phyloP scores from a whole-genome alignment of 2,888 invertebrate genomes.

The Ormyrus rosae region DNA sequence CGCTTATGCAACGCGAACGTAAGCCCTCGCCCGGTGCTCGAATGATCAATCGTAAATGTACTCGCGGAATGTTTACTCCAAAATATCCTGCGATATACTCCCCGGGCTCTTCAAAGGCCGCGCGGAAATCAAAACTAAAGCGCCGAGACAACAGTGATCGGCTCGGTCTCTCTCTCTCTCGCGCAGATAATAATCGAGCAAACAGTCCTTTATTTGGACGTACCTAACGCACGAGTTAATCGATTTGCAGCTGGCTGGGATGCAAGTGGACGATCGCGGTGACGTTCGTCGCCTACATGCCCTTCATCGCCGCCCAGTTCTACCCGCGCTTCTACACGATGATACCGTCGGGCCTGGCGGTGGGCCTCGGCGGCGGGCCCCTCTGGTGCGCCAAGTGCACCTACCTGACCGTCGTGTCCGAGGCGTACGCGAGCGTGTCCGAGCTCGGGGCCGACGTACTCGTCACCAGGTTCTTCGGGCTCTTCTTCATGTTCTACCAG shows the following conservation, averaged over 20 bases:
- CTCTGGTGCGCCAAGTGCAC: slow-evolving; percentile 98
- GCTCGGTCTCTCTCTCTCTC: no score
- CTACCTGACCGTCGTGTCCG: slow-evolving; percentile 89
- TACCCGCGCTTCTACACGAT: slow-evolving; percentile 90
- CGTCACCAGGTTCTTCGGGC: slow-evolving; percentile 93
- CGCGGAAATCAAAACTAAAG: no score
- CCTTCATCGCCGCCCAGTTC: slow-evolving; percentile 94
- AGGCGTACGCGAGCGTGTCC: slow-evolving; percentile 86
- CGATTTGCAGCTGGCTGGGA: slow-evolving; percentile 84
- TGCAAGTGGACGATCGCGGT: slow-evolving; percentile 93
- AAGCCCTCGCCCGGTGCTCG: no score
- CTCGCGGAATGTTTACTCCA: no score
- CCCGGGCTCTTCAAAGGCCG: no score
- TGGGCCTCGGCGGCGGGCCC: slow-evolving; percentile 93
- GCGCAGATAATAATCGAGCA: no score
- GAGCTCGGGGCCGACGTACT: slow-evolving; percentile 85
- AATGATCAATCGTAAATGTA: no score
- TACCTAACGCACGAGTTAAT: no score
- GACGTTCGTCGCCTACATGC: slow-evolving; percentile 92
- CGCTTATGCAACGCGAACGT: no score
- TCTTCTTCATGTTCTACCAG: slow-evolving; percentile 97
- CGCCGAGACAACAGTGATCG: no score
- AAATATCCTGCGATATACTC: no score
- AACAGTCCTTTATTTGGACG: no score
- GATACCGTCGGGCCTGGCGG: slow-evolving; percentile 88